Evolutionary conservation across 2,113 vertebrate genomes (phyloP).

Genomic region (Nyctereutes procyonoides): DNA sequence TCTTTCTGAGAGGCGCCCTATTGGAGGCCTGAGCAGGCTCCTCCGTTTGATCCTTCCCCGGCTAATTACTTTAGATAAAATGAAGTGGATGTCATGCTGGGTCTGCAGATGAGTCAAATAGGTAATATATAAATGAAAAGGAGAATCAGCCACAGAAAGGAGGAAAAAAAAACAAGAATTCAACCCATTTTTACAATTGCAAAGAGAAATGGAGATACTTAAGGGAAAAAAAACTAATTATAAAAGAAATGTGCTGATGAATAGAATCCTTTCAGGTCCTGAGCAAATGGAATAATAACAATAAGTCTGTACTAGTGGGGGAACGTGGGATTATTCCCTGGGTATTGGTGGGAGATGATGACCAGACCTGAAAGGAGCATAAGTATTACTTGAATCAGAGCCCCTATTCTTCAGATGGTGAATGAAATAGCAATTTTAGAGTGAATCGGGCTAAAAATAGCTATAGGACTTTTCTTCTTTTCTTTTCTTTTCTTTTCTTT

Average conservation of each 20-base stretch:
- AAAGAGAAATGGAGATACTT: conserved; percentile 24
- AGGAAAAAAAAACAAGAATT: conserved; percentile 21
- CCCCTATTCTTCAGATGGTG: background rate
- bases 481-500: background rate
- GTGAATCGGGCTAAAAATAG: background rate
- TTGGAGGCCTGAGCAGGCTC: background rate
- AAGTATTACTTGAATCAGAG: background rate
- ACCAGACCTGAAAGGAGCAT: conserved; percentile 10
- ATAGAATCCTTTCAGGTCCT: conserved; percentile 54
- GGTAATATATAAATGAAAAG: conserved; percentile 43
- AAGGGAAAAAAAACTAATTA: conserved; percentile 24
- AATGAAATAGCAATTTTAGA: conserved; percentile 27
- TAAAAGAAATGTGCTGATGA: background rate
- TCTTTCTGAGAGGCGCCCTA: conserved; percentile 35
- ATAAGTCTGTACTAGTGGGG: conserved; percentile 42
- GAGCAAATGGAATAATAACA: conserved; percentile 21
- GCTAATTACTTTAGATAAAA: background rate
- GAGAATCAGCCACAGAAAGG: background rate
- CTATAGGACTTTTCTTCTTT: background rate
- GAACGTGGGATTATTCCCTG: conserved; percentile 46
- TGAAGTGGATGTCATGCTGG: background rate
- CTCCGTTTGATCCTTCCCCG: background rate
- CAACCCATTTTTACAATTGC: background rate
- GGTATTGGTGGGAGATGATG: background rate
- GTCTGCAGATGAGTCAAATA: conserved; percentile 30